Base-by-base conservation (phyloP, 2,113 vertebrate genomes). In the Aegotheles bennettii region DNA sequence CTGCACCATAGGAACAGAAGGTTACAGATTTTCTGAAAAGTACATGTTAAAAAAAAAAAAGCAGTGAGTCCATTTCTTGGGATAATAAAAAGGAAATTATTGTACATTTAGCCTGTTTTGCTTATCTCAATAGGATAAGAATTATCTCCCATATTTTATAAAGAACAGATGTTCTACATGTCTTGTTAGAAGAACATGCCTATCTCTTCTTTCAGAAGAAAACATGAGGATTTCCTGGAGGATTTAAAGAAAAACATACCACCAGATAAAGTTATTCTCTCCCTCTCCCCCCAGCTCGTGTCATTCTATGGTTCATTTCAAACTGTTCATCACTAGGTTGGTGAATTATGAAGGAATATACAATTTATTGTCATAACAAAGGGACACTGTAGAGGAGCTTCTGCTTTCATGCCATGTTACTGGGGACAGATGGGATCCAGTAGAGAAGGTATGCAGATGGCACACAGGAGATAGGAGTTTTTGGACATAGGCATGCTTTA, bases 1-100 rank as follows among this genome's bases (percentile, higher is more conserved):
- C 21, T 85, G 40, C 29, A 56, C 7, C 0, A 0, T 5, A 70
- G 20, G 35, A 90, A 68, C 3, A 64, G 11, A 45, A 15, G 48
- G 4, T 33, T 84, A 42, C 10, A 50, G 50, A 79, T 64, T 79
- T 90, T 93, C 51, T 61, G 26, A 81, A 78, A 82, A 18, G 20
- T 76, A 29, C 7, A 3, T 16, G 11, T 35, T 31, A 28, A 16
- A 43, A 31, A 74, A 48, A 18, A 56, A 28, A 6, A 28, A 35
- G 7, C 28, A 59, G 12, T 11, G 50, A 69, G 13, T 54, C 13
- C 9, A 47, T 71, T 83, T 11, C 43, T 83, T 85, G 18, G 12
- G 16, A 75, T 64, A 79, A 68, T 29, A 9, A 70, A 67, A n/a
- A 75, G 11, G 25, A 86, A 73, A 73, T 61, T 36, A 38, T 15